phyloP scores from a whole-genome alignment of 2,888 invertebrate species.

The Cheilosia scutellata region DNA sequence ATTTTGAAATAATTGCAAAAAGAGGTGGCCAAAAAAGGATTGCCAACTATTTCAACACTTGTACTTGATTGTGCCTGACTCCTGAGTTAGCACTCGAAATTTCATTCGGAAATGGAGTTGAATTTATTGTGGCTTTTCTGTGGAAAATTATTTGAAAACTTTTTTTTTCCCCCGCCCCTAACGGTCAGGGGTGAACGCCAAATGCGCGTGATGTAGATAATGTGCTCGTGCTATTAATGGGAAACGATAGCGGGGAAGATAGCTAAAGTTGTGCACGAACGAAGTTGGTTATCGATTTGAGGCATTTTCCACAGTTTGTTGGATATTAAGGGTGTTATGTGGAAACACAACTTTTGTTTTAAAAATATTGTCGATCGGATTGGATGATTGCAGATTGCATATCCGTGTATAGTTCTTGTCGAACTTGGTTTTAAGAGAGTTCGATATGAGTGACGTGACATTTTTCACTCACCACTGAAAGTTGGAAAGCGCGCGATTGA shows the following conservation, averaged over 20 bases:
- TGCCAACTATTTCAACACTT: constrained; percentile 2
- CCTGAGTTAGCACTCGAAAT: background rate
- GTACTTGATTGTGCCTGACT: constrained; percentile 11
- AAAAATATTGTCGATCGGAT: too few relatives aligned
- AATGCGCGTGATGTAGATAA: constrained; percentile 27
- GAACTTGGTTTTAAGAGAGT: too few relatives aligned
- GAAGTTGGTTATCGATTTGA: too few relatives aligned
- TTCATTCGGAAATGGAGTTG: constrained; percentile 8
- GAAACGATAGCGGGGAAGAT: background rate
- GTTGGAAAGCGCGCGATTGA: background rate
- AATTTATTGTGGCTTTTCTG: background rate
- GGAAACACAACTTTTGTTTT: background rate
- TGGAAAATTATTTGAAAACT: background rate
- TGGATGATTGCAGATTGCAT: too few relatives aligned
- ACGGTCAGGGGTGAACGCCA: constrained; percentile 7
- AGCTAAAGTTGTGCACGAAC: constrained; percentile 13
- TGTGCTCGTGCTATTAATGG: background rate
- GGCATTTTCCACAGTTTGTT: too few relatives aligned
- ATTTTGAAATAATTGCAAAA: constrained; percentile 9
- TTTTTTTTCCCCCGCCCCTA: background rate
- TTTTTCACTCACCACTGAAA: too few relatives aligned
- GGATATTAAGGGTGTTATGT: background rate
- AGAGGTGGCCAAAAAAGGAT: background rate
- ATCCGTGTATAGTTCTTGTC: too few relatives aligned
- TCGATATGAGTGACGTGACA: too few relatives aligned